A percentile compares a stretch with the other conserved stretches of the same genome.
Evolutionary conservation across 2,797 vertebrate species (phyloP).

Genomic region (Poeciliopsis infans): DNA sequence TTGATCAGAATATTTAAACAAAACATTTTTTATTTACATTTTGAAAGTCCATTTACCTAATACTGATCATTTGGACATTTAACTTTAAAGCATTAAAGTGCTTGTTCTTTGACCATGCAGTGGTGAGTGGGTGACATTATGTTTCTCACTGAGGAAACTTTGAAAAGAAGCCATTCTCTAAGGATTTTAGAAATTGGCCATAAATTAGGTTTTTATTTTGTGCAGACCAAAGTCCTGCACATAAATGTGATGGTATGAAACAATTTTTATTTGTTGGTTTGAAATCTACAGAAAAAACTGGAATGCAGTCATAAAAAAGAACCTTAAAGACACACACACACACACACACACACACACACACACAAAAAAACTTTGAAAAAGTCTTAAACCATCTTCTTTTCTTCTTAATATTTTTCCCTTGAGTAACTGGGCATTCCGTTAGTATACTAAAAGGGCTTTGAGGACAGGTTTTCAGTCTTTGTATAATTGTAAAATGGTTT

Average conservation of each 20-base stretch:
- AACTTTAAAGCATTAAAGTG: conserved; percentile 80
- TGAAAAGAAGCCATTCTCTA: not conserved
- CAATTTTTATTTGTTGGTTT: conserved; percentile 31
- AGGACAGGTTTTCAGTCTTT: not conserved
- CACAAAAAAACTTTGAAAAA: not conserved
- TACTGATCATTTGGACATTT: conserved; percentile 78
- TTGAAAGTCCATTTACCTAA: conserved; percentile 67
- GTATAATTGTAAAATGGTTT: not conserved
- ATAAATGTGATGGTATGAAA: conserved; percentile 39
- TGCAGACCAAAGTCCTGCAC: conserved; percentile 23
- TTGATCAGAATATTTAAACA: conserved; percentile 66
- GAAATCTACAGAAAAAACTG: conserved; percentile 47
- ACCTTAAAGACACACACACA: conserved; percentile 40
- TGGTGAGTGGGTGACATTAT: conserved; percentile 24
- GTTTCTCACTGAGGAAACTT: conserved; percentile 12
- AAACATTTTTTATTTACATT: conserved; percentile 72
- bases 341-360: conserved; percentile 3
- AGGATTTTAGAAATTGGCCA: conserved; percentile 25
- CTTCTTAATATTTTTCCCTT: not conserved
- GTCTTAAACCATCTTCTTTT: not conserved
- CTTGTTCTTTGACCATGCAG: conserved; percentile 65
- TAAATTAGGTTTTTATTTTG: conserved; percentile 20
- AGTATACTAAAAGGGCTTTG: not conserved
- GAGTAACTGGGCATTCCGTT: not conserved
- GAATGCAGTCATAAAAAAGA: conserved; percentile 71